A percentile compares a stretch with the other conserved stretches of the same genome.
Conservation (phyloP, 2,113 vertebrate genomes). For the Oreotragus oreotragus region DNA sequence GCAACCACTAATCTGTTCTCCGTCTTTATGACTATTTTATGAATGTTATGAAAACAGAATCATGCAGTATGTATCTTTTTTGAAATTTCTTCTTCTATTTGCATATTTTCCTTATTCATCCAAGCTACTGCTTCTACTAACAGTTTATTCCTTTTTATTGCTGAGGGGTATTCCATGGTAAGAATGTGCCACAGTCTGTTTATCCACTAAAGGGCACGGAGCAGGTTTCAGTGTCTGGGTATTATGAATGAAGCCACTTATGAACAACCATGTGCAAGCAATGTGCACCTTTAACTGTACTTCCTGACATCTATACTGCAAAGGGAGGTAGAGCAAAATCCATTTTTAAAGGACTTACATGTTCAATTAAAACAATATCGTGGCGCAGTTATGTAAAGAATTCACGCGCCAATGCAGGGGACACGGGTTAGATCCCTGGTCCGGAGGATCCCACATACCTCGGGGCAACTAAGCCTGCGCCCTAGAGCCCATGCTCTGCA, state of each 20-base stretch:
- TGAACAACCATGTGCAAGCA: background rate
- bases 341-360: background rate
- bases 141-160: background rate
- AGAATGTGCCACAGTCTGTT: background rate
- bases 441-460: background rate
- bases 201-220: background rate
- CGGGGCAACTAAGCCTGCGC: background rate
- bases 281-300: background rate
- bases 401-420: background rate
- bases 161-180: background rate
- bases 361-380: background rate
- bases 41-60: background rate
- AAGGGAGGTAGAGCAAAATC: background rate
- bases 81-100: background rate
- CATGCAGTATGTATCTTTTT: background rate
- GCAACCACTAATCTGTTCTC: background rate
- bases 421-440: background rate
- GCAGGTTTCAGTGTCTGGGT: background rate
- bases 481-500: fast-evolving
- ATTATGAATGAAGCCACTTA: background rate
- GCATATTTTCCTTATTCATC: background rate
- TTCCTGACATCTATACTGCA: background rate
- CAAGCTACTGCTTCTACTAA: background rate
- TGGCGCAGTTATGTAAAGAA: background rate
- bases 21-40: background rate